A percentile compares a stretch with the other conserved stretches of the same genome.
Conservation (phyloP, 2,888 invertebrate species). For the Lithophane semibrunnea region DNA sequence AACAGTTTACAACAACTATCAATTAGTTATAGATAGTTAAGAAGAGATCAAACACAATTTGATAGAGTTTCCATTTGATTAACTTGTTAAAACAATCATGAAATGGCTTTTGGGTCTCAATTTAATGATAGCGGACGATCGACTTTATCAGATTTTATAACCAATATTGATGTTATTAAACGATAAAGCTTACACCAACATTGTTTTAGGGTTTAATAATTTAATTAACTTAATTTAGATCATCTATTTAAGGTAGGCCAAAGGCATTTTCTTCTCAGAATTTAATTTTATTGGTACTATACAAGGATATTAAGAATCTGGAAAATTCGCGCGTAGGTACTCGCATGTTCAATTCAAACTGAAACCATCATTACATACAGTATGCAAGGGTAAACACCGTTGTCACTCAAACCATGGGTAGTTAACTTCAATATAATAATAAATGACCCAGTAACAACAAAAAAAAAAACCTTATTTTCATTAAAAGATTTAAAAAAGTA, state of each 20-base stretch:
- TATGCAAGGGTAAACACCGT: no score
- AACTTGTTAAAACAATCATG: conserved; percentile 34
- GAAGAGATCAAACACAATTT: conserved; percentile 19
- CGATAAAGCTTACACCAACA: not conserved
- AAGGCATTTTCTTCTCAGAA: not conserved
- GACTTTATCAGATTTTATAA: not conserved
- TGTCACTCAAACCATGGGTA: no score
- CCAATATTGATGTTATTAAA: conserved; percentile 9
- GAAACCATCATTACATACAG: not conserved
- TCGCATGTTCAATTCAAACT: not conserved
- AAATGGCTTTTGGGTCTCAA: not conserved
- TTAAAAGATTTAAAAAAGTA: no score
- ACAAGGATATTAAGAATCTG: not conserved
- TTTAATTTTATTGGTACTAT: not conserved
- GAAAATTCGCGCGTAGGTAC: no score
- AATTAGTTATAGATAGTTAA: conserved; percentile 27
- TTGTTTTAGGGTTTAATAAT: not conserved
- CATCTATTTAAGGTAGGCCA: not conserved
- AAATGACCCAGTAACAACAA: no score
- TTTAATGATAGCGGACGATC: not conserved
- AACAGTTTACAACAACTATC: conserved; percentile 15
- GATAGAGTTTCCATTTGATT: conserved; percentile 39
- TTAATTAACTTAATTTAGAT: not conserved
- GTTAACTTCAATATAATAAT: no score
- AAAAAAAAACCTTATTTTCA: no score